Conservation (phyloP, 1,140 invertebrate genomes). For the Coptotermes formosanus region DNA sequence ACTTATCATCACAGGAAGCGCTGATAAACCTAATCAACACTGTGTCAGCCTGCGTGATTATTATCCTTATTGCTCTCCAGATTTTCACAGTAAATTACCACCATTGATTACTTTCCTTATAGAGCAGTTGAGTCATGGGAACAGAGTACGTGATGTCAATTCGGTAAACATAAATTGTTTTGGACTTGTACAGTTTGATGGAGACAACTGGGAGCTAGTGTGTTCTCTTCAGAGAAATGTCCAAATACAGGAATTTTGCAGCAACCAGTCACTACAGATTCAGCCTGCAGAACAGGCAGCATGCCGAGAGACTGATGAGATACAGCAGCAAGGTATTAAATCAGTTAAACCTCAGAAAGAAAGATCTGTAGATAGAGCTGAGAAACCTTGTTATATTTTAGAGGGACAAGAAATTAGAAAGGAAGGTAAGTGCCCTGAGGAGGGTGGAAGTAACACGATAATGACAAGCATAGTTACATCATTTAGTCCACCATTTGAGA, state of each 20-base stretch:
- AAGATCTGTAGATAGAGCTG: neutral
- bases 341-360: neutral
- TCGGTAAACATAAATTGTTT: neutral
- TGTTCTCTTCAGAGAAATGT: neutral
- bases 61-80: neutral
- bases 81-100: neutral
- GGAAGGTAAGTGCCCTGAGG: neutral
- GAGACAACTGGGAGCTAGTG: neutral
- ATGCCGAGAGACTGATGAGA: neutral
- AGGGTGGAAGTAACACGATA: neutral
- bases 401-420: neutral
- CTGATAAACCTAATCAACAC: conserved; percentile 1
- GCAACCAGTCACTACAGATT: neutral
- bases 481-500: neutral
- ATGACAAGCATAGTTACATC: neutral
- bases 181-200: conserved; percentile 19
- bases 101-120: neutral
- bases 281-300: neutral
- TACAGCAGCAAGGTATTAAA: neutral
- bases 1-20: neutral
- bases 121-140: neutral
- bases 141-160: no score
- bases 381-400: neutral
- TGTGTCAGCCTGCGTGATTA: neutral
- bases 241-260: neutral